Evolutionary conservation across 2,888 invertebrate species (phyloP).

Genomic region (Aleiodes leptofemur): DNA sequence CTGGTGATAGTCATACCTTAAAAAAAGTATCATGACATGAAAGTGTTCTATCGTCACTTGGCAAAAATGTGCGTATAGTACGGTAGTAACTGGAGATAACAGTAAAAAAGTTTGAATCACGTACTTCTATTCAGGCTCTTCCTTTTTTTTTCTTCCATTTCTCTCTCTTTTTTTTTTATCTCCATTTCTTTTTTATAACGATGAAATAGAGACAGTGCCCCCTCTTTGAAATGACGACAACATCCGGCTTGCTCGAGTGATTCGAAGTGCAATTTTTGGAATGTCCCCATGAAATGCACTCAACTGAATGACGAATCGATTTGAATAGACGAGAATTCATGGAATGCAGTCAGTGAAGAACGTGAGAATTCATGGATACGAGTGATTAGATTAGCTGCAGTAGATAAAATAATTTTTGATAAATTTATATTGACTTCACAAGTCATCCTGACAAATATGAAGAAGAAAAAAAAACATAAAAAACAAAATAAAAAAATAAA

Average conservation of each 20-base stretch:
- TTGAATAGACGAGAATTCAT: constrained; percentile 11
- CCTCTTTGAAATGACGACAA: constrained; percentile 23
- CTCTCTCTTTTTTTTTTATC: not conserved
- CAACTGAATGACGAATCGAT: constrained; percentile 20
- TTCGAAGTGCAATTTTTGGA: constrained; percentile 21
- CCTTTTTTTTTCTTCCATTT: not conserved
- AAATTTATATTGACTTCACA: not conserved
- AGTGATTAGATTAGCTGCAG: too few relatives aligned
- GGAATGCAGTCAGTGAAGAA: not conserved
- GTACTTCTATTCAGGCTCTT: not conserved
- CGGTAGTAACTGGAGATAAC: constrained; percentile 10
- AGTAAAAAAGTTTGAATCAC: constrained; percentile 29
- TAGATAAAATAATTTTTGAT: not conserved
- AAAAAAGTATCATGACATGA: constrained; percentile 30
- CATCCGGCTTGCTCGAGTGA: constrained; percentile 12
- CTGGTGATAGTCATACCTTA: too few relatives aligned
- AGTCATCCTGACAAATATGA: too few relatives aligned
- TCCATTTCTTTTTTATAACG: not conserved
- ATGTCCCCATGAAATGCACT: not conserved
- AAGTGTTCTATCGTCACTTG: constrained; percentile 34
- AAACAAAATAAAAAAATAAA: too few relatives aligned
- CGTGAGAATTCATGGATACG: too few relatives aligned
- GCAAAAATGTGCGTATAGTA: constrained; percentile 19
- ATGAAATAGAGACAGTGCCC: constrained; percentile 16
- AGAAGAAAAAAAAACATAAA: too few relatives aligned